Conservation (phyloP, 2,113 vertebrate genomes). For the Perognathus longimembris region DNA sequence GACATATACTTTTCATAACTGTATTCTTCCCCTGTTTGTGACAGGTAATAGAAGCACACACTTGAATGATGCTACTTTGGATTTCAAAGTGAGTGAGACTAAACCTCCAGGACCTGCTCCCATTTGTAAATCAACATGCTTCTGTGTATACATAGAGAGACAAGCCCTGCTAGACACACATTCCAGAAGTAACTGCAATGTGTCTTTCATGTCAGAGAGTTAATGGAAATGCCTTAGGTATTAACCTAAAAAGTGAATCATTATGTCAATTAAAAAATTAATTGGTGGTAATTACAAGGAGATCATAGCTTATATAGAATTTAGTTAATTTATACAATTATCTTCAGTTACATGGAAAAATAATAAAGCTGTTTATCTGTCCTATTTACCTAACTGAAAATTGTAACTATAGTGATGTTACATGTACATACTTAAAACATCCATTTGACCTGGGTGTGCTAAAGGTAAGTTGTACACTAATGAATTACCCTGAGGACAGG, state of each 20-base stretch:
- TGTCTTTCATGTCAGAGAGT: slow-evolving; percentile 64
- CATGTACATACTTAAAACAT: neutral
- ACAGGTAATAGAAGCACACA: neutral
- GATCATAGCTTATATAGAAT: slow-evolving; percentile 67
- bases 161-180: neutral
- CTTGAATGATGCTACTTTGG: neutral
- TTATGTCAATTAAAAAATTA: slow-evolving; percentile 82
- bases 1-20: neutral
- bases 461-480: slow-evolving; percentile 1
- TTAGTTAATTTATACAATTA: slow-evolving; percentile 80
- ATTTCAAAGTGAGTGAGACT: neutral
- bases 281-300: slow-evolving; percentile 75
- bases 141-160: neutral
- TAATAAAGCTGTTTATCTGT: slow-evolving; percentile 76
- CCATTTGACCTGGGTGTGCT: neutral
- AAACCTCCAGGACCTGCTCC: neutral
- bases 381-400: slow-evolving; percentile 71
- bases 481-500: slow-evolving; percentile 53
- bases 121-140: neutral
- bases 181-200: neutral
- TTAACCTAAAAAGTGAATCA: slow-evolving; percentile 69
- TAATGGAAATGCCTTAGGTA: slow-evolving; percentile 74
- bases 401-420: neutral
- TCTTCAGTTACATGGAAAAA: slow-evolving; percentile 68
- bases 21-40: neutral